Evolutionary conservation across 1,140 invertebrate genomes (phyloP), one percentile per base, ranked within the genome.

Genomic region (Octopus bimaculoides): DNA sequence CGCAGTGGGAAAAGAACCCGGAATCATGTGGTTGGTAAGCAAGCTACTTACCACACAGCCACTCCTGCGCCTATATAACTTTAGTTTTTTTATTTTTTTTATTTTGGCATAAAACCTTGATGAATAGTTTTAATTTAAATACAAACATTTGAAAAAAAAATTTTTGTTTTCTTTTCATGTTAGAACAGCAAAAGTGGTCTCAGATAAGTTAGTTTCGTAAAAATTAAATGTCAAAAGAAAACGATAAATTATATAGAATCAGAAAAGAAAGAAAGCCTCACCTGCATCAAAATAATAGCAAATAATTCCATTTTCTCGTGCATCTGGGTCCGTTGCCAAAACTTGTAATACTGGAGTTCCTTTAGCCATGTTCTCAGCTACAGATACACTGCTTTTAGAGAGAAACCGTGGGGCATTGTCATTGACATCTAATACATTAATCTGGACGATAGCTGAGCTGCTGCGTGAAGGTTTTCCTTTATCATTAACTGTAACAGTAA

Each of bases 251-350:
- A 41, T 41, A 41, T 41, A 41, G 26, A 41, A 41, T 41, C 3
- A 71, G 4, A 71, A 71, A 5, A 71, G 26, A 71, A 71, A 71
- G 66, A 71, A 12, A 14, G n/a, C 52, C 79, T 83, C 71, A 86
- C 85, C 80, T 78, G 77, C 14, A 55, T 81, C 81, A 52, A 87
- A 82, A 56, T 20, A 82, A 75, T 87, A 90, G 2, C 85, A 81
- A 17, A 90, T 83, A 5, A 84, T 84, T 20, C 87, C 87, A 85
- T 90, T 90, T 61, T 85, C 83, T 7, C 84, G 84, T 14, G 81
- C 81, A 82, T 99, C 97, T 88, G 96, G 96, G 91, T 99, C 97
- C 75, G 96, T 96, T 52, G 97, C 97, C 89, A 97, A 95, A 83
- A 99, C 96, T 91, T 97, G 96, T 52, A 96, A 97, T 79, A 99